phyloP scores from a whole-genome alignment of 1,140 invertebrate genomes.

The Leucophenga varia region DNA sequence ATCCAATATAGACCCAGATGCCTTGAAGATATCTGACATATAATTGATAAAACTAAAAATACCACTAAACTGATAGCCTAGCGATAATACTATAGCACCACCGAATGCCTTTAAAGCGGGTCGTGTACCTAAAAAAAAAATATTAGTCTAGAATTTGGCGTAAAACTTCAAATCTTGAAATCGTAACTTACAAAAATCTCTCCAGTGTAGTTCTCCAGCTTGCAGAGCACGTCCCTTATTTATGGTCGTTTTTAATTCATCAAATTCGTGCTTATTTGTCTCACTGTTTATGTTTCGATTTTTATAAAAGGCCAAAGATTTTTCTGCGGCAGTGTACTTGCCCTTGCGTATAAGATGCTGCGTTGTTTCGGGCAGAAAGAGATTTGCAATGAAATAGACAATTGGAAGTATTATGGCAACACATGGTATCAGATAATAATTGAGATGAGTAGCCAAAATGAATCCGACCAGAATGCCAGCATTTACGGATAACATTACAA shows the following conservation, averaged over 20 bases:
- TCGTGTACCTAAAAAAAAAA: conserved; percentile 22
- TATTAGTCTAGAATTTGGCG: no score
- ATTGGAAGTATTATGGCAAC: conserved; percentile 69
- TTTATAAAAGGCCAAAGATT: conserved; percentile 59
- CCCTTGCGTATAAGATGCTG: conserved; percentile 65
- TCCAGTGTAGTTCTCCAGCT: conserved; percentile 2
- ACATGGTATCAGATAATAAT: conserved; percentile 67
- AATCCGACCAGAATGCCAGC: conserved; percentile 79
- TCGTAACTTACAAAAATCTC: conserved; percentile 40
- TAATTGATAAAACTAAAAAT: conserved; percentile 62
- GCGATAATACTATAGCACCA: conserved; percentile 24
- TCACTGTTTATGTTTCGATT: conserved; percentile 13
- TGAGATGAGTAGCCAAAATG: conserved; percentile 66
- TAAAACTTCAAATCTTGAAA: no score
- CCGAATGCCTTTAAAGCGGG: conserved; percentile 30
- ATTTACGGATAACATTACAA: conserved; percentile 80
- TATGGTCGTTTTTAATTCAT: conserved; percentile 25
- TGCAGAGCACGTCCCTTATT: conserved; percentile 18
- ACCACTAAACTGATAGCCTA: conserved; percentile 58
- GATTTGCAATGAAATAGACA: conserved; percentile 65
- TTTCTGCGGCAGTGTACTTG: conserved; percentile 64
- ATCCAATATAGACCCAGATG: conserved; percentile 63
- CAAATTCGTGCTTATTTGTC: conserved; percentile 16
- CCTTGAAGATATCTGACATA: conserved; percentile 66
- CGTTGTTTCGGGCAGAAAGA: conserved; percentile 82